Evolutionary conservation across 1,140 invertebrate species (phyloP).

Genomic region (Choristoneura fumiferana): DNA sequence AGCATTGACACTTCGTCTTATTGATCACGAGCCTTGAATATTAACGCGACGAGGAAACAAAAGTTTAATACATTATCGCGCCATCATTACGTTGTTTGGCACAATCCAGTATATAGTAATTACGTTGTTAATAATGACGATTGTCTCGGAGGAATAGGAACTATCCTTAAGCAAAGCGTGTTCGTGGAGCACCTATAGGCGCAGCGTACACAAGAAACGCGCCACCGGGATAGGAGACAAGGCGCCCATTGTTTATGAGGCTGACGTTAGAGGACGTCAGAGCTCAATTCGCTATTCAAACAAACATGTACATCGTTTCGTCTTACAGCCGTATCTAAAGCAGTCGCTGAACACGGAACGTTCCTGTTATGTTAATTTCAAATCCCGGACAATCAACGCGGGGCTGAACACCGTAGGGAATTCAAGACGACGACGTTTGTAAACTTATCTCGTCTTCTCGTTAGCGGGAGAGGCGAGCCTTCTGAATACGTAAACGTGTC

Average conservation of each 20-base stretch:
- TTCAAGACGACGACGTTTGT: slow-evolving; percentile 64
- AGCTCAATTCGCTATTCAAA: slow-evolving; percentile 48
- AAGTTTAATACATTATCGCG: background rate
- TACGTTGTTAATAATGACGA: slow-evolving; percentile 19
- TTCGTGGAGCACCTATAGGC: slow-evolving; percentile 20
- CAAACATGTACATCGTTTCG: slow-evolving; percentile 37
- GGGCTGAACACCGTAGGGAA: slow-evolving; percentile 55
- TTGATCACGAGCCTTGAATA: background rate
- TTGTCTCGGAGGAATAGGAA: slow-evolving; percentile 23
- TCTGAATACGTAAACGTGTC: slow-evolving; percentile 70
- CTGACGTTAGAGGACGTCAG: slow-evolving; percentile 29
- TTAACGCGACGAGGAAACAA: no score
- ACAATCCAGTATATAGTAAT: background rate
- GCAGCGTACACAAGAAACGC: slow-evolving; percentile 19
- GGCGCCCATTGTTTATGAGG: slow-evolving; percentile 37
- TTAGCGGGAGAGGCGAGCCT: slow-evolving; percentile 57
- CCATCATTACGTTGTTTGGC: background rate
- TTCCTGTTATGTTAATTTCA: slow-evolving; percentile 63
- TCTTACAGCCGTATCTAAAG: slow-evolving; percentile 26
- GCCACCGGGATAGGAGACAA: slow-evolving; percentile 27
- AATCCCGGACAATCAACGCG: slow-evolving; percentile 67
- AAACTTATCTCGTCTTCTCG: slow-evolving; percentile 71
- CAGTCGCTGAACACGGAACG: slow-evolving; percentile 31
- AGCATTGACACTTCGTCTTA: background rate
- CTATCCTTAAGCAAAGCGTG: slow-evolving; percentile 21